These are phyloP conservation scores for Sesia bembeciformis DNA, from an alignment of 2,888 invertebrate genomes.

Conservation along the genomic window DNA sequence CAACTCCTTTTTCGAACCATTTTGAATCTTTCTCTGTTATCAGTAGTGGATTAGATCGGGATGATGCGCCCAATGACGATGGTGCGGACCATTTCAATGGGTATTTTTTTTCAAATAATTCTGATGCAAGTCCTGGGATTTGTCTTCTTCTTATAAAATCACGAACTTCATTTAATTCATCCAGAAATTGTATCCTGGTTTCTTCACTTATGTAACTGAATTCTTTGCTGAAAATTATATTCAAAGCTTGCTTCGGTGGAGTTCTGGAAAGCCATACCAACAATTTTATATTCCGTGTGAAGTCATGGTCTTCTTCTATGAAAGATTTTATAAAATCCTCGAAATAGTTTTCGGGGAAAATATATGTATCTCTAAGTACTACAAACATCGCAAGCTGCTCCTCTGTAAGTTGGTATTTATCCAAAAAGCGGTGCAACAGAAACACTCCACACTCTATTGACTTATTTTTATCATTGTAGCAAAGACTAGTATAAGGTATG, in stretches of 20 bases:
- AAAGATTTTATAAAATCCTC: slow-evolving; percentile 8
- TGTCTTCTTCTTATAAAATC: slow-evolving; percentile 6
- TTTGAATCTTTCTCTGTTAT: slow-evolving; percentile 12
- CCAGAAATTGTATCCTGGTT: slow-evolving; percentile 2
- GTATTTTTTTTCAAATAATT: slow-evolving; percentile 6
- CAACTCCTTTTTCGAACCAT: slow-evolving; percentile 25
- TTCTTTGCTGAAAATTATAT: neutral
- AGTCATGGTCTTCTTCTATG: neutral
- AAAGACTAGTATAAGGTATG: slow-evolving; percentile 16
- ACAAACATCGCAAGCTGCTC: slow-evolving; percentile 22
- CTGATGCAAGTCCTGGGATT: slow-evolving; percentile 6
- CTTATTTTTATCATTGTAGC: slow-evolving; percentile 3
- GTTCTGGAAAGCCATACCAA: neutral
- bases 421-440: slow-evolving; percentile 15
- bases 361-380: slow-evolving; percentile 15
- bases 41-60: slow-evolving; percentile 1
- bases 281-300: neutral
- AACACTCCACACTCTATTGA: slow-evolving; percentile 16
- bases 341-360: slow-evolving; percentile 18
- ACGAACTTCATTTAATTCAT: neutral
- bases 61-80: too few relatives aligned
- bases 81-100: too few relatives aligned
- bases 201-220: neutral
- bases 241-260: neutral
- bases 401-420: slow-evolving; percentile 13